Conservation (phyloP, 1,140 invertebrate genomes). For the Nixonia krombeini region DNA sequence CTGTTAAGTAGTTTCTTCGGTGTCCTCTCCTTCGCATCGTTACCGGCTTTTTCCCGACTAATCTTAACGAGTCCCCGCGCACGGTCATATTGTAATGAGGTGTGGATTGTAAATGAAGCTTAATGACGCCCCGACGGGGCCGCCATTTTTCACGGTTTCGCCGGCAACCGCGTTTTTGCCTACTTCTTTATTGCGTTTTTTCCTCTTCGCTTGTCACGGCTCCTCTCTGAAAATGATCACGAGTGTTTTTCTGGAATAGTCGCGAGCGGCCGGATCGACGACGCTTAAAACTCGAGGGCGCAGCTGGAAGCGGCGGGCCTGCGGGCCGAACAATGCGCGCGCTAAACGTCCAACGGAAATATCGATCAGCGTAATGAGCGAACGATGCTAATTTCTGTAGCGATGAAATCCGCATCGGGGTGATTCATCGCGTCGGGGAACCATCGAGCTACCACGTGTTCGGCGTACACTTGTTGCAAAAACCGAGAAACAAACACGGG, state of each 20-base stretch:
- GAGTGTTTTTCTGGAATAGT: too few relatives aligned
- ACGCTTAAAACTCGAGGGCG: too few relatives aligned
- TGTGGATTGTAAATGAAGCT: constrained; percentile 69
- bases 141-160: constrained; percentile 42
- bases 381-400: constrained; percentile 52
- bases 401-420: constrained; percentile 41
- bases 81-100: constrained; percentile 62
- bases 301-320: too few relatives aligned
- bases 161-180: too few relatives aligned
- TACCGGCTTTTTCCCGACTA: constrained; percentile 63
- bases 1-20: constrained; percentile 57
- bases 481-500: constrained; percentile 51
- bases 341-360: constrained; percentile 39
- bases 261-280: too few relatives aligned
- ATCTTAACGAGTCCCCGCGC: constrained; percentile 54
- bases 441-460: constrained; percentile 29
- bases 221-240: too few relatives aligned
- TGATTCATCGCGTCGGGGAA: constrained; percentile 40
- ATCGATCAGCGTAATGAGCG: constrained; percentile 52
- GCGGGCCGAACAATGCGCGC: constrained; percentile 23
- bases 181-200: too few relatives aligned
- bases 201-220: too few relatives aligned
- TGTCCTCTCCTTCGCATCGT: constrained; percentile 60
- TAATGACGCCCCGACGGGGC: constrained; percentile 57
- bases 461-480: constrained; percentile 61